Conservation (phyloP, 1,140 invertebrate species). For the Papilio machaon region DNA sequence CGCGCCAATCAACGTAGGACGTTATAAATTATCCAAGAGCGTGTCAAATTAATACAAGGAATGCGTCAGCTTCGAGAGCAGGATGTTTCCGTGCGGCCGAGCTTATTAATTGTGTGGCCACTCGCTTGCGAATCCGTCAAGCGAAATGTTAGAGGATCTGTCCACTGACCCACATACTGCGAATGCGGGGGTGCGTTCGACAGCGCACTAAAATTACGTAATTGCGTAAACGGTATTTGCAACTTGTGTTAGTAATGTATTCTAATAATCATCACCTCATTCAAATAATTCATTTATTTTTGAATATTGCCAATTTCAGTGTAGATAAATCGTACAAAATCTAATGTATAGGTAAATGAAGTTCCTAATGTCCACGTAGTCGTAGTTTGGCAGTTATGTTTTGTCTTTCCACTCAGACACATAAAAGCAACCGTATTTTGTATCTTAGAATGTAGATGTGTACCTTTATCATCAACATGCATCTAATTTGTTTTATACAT, state of each 20-base stretch:
- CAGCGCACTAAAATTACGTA: conserved; percentile 31
- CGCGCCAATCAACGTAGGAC: conserved; percentile 70
- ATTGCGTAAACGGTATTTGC: not conserved
- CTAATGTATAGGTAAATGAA: too few species aligned
- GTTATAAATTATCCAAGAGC: conserved; percentile 82
- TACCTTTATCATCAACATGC: too few species aligned
- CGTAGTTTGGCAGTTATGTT: too few species aligned
- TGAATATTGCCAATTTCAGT: too few species aligned
- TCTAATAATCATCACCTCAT: not conserved
- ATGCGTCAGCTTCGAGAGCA: conserved; percentile 63
- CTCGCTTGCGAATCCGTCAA: conserved; percentile 70
- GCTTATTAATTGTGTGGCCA: conserved; percentile 77
- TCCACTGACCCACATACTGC: conserved; percentile 59
- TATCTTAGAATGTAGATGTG: too few species aligned
- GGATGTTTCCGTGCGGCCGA: conserved; percentile 61
- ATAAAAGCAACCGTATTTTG: too few species aligned
- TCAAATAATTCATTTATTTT: too few species aligned
- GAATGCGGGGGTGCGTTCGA: conserved; percentile 30
- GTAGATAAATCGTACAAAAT: too few species aligned
- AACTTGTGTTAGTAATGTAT: conserved; percentile 22
- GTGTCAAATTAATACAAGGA: conserved; percentile 82
- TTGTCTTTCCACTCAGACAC: too few species aligned
- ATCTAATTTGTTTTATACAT: not conserved
- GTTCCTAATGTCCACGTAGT: too few species aligned
- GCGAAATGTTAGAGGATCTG: conserved; percentile 60